Conservation (phyloP, 2,797 vertebrate genomes). For the Anguilla megastoma region DNA sequence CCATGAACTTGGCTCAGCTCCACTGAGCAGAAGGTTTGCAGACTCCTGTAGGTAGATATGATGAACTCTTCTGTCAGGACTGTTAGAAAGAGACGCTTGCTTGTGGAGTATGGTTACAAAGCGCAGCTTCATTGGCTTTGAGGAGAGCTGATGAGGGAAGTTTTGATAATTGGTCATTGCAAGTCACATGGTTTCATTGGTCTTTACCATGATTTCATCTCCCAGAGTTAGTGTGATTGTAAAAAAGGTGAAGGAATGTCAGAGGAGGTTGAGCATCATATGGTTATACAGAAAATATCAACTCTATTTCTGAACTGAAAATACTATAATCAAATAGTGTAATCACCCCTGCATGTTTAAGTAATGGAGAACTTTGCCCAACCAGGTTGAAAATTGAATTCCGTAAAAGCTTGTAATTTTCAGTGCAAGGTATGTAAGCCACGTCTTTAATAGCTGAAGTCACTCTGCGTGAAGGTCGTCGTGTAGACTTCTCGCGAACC, state of each 20-base stretch:
- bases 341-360: background rate
- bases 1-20: background rate
- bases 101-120: background rate
- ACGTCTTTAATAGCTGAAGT: background rate
- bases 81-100: background rate
- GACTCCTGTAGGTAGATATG: background rate
- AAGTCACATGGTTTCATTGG: background rate
- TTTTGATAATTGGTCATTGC: background rate
- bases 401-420: constrained; percentile 9
- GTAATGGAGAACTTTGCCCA: background rate
- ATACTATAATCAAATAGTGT: background rate
- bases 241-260: background rate
- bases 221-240: background rate
- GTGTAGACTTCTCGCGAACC: background rate
- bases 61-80: background rate
- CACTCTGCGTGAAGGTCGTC: background rate
- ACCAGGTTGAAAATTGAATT: background rate
- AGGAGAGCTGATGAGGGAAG: background rate
- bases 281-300: background rate
- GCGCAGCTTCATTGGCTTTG: background rate
- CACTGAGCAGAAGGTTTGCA: background rate
- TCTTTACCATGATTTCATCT: background rate
- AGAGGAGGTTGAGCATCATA: background rate
- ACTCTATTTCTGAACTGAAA: background rate
- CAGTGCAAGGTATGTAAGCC: background rate